Percentiles rank a stretch among this genome's conserved stretches.
These are phyloP conservation scores for Phaetusa simplex DNA, from an alignment of 2,113 vertebrate species.

Conservation along the genomic window DNA sequence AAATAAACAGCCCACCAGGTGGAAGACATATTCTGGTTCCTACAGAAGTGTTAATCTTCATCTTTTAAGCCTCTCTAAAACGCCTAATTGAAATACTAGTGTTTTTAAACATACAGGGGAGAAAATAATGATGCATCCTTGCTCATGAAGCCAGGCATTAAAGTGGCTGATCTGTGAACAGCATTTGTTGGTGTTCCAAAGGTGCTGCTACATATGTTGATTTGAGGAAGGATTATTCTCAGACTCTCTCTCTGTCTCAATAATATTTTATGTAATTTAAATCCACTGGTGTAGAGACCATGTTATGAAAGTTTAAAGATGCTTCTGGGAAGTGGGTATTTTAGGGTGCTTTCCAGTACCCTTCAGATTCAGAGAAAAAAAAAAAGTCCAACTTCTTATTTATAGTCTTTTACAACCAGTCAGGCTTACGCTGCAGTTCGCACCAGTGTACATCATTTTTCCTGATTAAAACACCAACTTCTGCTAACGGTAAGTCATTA, in stretches of 20 bases:
- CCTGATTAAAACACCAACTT: background rate
- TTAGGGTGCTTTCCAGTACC: background rate
- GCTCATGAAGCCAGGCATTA: background rate
- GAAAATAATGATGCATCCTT: background rate
- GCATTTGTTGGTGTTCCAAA: background rate
- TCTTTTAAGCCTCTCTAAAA: background rate
- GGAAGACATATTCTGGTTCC: background rate
- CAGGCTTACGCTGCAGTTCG: background rate
- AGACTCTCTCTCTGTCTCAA: background rate
- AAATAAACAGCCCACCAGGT: background rate
- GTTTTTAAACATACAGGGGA: background rate
- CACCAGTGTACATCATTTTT: background rate
- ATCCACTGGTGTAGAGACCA: background rate
- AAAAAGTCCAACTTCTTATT: background rate
- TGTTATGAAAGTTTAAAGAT: background rate
- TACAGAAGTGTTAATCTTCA: background rate
- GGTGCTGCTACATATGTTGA: background rate
- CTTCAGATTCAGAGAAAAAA: background rate
- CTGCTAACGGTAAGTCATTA: background rate
- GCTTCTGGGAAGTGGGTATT: background rate
- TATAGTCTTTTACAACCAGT: background rate
- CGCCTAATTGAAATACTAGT: background rate
- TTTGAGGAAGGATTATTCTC: background rate
- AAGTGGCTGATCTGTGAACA: background rate
- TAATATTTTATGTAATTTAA: background rate